Base-by-base conservation (phyloP, 2,888 invertebrate genomes). In the Alloplasta piceator region DNA sequence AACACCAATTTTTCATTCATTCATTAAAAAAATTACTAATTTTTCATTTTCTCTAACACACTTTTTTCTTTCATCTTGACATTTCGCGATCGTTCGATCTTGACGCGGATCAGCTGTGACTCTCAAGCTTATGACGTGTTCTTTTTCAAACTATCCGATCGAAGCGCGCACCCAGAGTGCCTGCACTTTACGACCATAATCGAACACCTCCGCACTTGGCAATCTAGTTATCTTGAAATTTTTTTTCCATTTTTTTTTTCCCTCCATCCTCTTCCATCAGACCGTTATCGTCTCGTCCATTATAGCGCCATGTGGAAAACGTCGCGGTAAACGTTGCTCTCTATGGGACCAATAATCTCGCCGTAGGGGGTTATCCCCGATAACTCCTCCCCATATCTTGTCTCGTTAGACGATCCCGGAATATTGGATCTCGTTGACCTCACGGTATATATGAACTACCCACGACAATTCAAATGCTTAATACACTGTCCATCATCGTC, bases 171-270 rank as follows among this genome's bases (percentile, higher is more conserved):
- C 14, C 12, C 4, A 56, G 43, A 74, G 64, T 64, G 39, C 43
- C 52, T 55, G 64, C 73, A 74, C 73, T 74, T 74, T 74, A 48
- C 39, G 55, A 56, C 55, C 39, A 58, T 74, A 74, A 74, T 64
- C 73, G 46, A 66, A 74, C 46, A 48, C 38, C 64, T 10, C 39
- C 64, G 56, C 56, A 9, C 73, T 58, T 56, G 38, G 39, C 43
- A 56, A 48, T 74, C 39, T 64, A 56, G 48, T 74, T 66, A 74
- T 74, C 64, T 74, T 38, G 64, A 1, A 66, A 73, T 16, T 7
- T 58, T 56, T 43, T 52, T 26, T 41, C n/a, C 9, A 38, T 38
- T 26, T 38, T 43, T 14, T 26, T 6, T 39, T 41, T 5, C 12
- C 60, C 38, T 52, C 41, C 60, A 12, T 9, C 14, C 7, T 6